Conservation (phyloP, 2,797 vertebrate species). For the Rhadinocentrus ornatus region DNA sequence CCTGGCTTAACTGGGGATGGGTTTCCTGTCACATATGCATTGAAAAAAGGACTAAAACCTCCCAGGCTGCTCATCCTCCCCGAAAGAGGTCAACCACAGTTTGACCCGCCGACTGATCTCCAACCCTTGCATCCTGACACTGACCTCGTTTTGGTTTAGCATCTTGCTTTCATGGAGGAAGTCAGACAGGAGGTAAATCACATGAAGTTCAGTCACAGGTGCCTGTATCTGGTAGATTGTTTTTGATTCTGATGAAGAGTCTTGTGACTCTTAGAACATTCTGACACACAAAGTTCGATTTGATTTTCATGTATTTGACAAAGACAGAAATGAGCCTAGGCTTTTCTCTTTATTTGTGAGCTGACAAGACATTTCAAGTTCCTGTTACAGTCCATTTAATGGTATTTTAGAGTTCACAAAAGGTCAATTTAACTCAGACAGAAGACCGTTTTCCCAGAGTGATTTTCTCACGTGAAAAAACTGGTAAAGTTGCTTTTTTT, state of each 20-base stretch:
- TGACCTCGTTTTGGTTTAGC: slow-evolving; percentile 32
- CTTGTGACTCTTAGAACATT: slow-evolving; percentile 20
- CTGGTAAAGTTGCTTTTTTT: no score
- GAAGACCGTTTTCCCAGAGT: neutral
- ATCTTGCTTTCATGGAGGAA: slow-evolving; percentile 20
- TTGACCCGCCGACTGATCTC: slow-evolving; percentile 44
- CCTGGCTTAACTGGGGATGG: neutral
- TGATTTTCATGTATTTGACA: neutral
- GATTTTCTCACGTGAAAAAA: neutral
- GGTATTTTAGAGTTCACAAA: neutral
- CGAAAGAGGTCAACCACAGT: slow-evolving; percentile 21
- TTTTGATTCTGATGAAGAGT: neutral
- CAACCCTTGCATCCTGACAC: slow-evolving; percentile 1
- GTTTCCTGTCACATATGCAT: slow-evolving; percentile 32
- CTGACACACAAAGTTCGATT: neutral
- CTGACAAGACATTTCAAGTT: neutral
- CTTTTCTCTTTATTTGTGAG: neutral
- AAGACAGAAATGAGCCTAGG: neutral
- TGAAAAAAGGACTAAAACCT: slow-evolving; percentile 37
- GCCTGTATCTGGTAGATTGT: neutral
- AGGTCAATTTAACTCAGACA: neutral
- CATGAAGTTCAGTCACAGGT: slow-evolving; percentile 6
- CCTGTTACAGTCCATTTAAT: neutral
- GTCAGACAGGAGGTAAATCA: neutral
- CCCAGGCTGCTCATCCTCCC: slow-evolving; percentile 35